Evolutionary conservation across 1,140 invertebrate genomes (phyloP).

Genomic region (Lepidurus couesii): DNA sequence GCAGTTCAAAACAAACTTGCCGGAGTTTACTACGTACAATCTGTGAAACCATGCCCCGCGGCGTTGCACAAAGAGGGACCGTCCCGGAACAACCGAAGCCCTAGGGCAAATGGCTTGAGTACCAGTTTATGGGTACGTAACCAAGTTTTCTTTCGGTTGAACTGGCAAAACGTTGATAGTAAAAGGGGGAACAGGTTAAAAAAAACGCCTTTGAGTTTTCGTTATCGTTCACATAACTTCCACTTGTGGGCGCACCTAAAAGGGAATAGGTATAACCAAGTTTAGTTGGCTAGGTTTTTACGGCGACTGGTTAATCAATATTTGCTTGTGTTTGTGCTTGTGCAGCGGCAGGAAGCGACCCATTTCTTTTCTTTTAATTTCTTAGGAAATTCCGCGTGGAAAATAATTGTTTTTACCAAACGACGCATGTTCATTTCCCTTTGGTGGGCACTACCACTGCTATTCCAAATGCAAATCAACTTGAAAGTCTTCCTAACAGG

Average conservation of each 20-base stretch:
- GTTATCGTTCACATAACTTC: background rate
- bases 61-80: no score
- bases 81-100: no score
- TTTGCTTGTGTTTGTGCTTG: background rate
- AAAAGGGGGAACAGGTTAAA: background rate
- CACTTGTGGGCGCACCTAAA: background rate
- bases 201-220: background rate
- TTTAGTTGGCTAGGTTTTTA: background rate
- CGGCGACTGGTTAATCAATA: background rate
- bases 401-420: background rate
- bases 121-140: no score
- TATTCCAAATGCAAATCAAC: background rate
- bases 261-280: background rate
- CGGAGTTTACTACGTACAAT: no score
- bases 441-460: background rate
- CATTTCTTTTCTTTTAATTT: background rate
- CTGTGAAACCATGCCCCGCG: no score
- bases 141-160: no score
- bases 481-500: background rate
- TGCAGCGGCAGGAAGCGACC: background rate
- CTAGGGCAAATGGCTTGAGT: no score
- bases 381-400: background rate
- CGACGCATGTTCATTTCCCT: background rate
- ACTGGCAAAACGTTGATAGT: background rate
- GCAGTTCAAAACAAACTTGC: no score